Conservation (phyloP, 2,888 invertebrate species). For the Lochmaea capreae region DNA sequence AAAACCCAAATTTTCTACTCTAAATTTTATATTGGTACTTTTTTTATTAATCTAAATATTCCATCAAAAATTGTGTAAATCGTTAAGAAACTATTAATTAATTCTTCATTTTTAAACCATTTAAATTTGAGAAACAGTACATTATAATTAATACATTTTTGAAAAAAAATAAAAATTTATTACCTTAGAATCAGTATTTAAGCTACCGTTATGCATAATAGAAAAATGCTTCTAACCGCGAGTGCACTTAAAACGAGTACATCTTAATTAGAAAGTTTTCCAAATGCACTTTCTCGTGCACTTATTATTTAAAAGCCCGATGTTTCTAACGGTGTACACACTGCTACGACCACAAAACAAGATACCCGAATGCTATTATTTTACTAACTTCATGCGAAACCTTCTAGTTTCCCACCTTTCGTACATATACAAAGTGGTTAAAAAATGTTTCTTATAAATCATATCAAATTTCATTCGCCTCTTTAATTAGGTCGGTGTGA, state of each 20-base stretch:
- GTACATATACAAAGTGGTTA: neutral
- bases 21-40: too few relatives aligned
- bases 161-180: neutral
- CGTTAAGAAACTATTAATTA: too few relatives aligned
- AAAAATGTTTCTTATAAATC: neutral
- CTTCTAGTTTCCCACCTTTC: slow-evolving; percentile 13
- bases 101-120: too few relatives aligned
- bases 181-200: slow-evolving; percentile 39
- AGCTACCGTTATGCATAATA: slow-evolving; percentile 34
- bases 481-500: too few relatives aligned
- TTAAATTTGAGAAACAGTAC: too few relatives aligned
- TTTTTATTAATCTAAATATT: too few relatives aligned
- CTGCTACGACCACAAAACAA: neutral
- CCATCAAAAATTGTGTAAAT: too few relatives aligned
- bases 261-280: slow-evolving; percentile 27
- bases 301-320: slow-evolving; percentile 9
- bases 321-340: neutral
- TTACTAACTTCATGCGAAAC: neutral
- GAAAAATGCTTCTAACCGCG: slow-evolving; percentile 6
- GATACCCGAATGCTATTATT: slow-evolving; percentile 2
- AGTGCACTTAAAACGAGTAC: slow-evolving; percentile 30
- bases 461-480: too few relatives aligned
- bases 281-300: slow-evolving; percentile 15
- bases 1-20: too few relatives aligned
- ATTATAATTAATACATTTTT: too few relatives aligned